Percentiles rank a stretch among this genome's conserved stretches.
These are phyloP conservation scores for Panthera leo DNA, from an alignment of 2,113 vertebrate species.

Conservation along the genomic window DNA sequence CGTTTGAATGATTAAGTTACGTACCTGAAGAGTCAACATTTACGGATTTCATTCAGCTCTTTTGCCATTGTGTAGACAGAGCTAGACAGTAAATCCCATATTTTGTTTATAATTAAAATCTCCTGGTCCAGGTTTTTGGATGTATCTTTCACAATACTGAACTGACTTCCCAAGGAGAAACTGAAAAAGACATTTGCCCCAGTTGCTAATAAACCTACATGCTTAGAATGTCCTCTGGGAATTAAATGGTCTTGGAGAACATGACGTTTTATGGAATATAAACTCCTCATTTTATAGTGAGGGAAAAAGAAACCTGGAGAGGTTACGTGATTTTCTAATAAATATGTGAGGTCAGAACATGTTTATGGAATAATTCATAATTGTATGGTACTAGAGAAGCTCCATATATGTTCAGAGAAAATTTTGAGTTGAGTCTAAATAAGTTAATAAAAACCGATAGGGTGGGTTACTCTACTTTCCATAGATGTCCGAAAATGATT, in stretches of 20 bases:
- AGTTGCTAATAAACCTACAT: background rate
- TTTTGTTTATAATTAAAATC: conserved; percentile 29
- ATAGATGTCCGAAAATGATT: background rate
- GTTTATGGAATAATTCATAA: background rate
- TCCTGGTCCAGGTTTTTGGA: background rate
- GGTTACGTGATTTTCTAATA: background rate
- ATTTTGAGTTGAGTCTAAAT: background rate
- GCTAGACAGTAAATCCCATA: background rate
- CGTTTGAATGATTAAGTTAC: background rate
- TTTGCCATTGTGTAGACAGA: background rate
- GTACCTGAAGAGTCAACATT: background rate
- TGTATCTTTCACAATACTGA: background rate
- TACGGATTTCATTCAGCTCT: background rate
- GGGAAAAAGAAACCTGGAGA: background rate
- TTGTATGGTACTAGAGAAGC: background rate
- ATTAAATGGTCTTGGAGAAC: background rate
- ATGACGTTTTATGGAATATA: background rate
- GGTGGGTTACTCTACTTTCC: background rate
- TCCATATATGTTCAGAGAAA: background rate
- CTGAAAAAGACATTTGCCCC: background rate
- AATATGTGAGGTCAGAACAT: background rate
- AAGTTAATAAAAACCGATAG: background rate
- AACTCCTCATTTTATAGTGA: background rate
- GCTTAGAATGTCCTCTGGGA: background rate
- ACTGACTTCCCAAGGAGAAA: background rate